These are phyloP conservation scores for Drosophila seguyi DNA, from an alignment of 1,140 invertebrate species.

Conservation along the genomic window DNA sequence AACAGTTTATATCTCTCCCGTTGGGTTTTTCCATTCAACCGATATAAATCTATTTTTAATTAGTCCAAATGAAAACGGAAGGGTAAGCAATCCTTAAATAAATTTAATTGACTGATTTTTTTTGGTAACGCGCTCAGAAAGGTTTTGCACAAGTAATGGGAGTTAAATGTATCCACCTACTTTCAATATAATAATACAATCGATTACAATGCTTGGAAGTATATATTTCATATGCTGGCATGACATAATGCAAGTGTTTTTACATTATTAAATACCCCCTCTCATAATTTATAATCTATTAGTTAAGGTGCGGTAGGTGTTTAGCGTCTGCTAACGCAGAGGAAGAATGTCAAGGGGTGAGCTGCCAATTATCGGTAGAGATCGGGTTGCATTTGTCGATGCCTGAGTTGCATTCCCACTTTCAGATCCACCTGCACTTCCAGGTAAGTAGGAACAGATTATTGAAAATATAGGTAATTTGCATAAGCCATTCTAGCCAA, in stretches of 20 bases:
- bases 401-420: not conserved
- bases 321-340: not conserved
- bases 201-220: not conserved
- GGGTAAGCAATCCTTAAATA: too few species aligned
- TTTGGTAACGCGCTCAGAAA: too few species aligned
- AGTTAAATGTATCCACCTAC: not conserved
- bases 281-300: too few species aligned
- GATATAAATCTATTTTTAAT: too few species aligned
- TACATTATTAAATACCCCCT: not conserved
- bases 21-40: too few species aligned
- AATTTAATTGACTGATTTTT: too few species aligned
- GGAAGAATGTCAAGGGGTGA: not conserved
- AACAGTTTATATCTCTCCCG: too few species aligned
- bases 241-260: not conserved
- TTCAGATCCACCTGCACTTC: not conserved
- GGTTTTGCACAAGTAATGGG: not conserved
- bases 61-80: too few species aligned
- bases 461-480: not conserved
- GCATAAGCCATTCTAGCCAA: not conserved
- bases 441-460: not conserved
- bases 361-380: not conserved
- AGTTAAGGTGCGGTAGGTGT: not conserved
- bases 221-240: not conserved
- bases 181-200: not conserved
- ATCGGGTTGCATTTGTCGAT: not conserved